Evolutionary conservation across 2,113 vertebrate genomes (phyloP).

Genomic region (Nothobranchius furzeri): DNA sequence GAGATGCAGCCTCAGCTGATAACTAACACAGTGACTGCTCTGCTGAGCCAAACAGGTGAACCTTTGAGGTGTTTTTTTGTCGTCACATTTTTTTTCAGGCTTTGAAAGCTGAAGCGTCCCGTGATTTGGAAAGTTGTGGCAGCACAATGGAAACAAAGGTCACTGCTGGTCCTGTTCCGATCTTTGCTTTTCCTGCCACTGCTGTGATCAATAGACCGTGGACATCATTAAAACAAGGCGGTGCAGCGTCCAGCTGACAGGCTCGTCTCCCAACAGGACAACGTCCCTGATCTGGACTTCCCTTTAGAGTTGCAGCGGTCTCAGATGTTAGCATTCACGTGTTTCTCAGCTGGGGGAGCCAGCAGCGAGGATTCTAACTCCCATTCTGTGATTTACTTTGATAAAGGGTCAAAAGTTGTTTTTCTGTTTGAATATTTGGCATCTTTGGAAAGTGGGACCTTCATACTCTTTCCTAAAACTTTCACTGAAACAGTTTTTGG

Average conservation of each 20-base stretch:
- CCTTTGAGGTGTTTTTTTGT: background rate
- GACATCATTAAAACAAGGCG: slow-evolving; percentile 80
- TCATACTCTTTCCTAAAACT: too few species aligned
- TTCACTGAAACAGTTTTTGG: too few species aligned
- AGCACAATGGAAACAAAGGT: slow-evolving; percentile 51
- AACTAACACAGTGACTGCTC: too few species aligned
- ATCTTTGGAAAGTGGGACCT: too few species aligned
- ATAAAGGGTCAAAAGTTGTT: too few species aligned
- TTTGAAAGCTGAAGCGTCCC: too few species aligned
- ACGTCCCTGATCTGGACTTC: slow-evolving; percentile 38
- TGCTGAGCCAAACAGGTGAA: background rate
- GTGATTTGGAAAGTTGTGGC: slow-evolving; percentile 10
- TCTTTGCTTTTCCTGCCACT: slow-evolving; percentile 20
- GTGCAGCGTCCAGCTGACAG: slow-evolving; percentile 34
- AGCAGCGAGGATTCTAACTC: too few species aligned
- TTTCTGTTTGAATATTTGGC: too few species aligned
- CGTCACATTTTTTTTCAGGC: background rate
- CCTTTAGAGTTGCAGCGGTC: slow-evolving; percentile 25
- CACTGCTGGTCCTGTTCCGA: slow-evolving; percentile 12
- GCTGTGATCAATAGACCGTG: slow-evolving; percentile 64
- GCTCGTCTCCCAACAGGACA: slow-evolving; percentile 33
- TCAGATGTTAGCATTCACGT: slow-evolving; percentile 12
- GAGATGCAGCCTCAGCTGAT: slow-evolving; percentile 5
- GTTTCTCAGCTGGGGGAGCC: background rate
- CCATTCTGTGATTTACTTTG: too few species aligned